These are phyloP conservation scores for Drosophila sulfurigaster DNA, from an alignment of 1,140 invertebrate species.

Conservation along the genomic window DNA sequence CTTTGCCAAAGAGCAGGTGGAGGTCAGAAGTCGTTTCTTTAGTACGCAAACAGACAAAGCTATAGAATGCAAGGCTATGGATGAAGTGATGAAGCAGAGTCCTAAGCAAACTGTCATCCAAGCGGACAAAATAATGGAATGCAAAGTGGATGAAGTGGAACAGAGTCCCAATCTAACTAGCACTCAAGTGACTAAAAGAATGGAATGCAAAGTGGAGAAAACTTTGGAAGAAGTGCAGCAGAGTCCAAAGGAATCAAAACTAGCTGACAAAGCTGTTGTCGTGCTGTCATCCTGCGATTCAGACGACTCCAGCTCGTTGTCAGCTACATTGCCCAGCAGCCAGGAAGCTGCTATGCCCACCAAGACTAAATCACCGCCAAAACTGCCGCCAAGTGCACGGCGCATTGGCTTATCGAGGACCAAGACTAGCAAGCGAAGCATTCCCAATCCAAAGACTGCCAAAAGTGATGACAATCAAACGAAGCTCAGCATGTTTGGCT, in stretches of 20 bases:
- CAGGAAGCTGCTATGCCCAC: slow-evolving; percentile 24
- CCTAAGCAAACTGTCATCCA: background rate
- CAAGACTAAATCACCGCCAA: background rate
- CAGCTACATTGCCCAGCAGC: slow-evolving; percentile 36
- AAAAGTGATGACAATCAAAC: slow-evolving; percentile 59
- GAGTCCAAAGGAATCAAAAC: background rate
- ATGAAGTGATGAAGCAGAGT: background rate
- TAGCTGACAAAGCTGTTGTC: slow-evolving; percentile 32
- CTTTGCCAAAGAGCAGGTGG: slow-evolving; percentile 60
- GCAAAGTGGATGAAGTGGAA: no score
- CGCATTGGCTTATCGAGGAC: slow-evolving; percentile 70
- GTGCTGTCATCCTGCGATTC: slow-evolving; percentile 41
- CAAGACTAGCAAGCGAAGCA: slow-evolving; percentile 32
- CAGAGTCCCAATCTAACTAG: no score
- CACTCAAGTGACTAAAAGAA: background rate
- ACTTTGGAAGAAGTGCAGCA: background rate
- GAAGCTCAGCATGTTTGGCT: slow-evolving; percentile 81
- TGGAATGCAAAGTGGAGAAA: background rate
- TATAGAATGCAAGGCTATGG: background rate
- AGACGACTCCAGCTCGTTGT: slow-evolving; percentile 46
- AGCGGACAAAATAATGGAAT: no score
- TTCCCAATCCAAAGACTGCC: slow-evolving; percentile 36
- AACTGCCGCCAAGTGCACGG: slow-evolving; percentile 38
- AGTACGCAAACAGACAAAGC: background rate
- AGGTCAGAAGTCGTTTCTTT: slow-evolving; percentile 76